A percentile compares a stretch with the other conserved stretches of the same genome.
Evolutionary conservation across 2,797 vertebrate genomes (phyloP).

Genomic region (Gallinago solitaria): DNA sequence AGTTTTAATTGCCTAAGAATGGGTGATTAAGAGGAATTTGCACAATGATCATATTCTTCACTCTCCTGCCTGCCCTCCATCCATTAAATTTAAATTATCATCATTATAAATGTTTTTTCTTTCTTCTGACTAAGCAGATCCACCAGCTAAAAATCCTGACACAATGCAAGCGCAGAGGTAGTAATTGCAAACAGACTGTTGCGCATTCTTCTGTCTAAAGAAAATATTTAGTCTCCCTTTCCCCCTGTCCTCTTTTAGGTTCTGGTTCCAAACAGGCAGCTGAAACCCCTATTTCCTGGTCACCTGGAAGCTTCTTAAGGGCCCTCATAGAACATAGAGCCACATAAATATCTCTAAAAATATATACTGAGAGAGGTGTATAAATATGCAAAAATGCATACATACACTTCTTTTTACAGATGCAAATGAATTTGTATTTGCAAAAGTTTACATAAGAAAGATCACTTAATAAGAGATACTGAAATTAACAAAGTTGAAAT

Average conservation of each 20-base stretch:
- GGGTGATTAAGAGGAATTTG: background rate
- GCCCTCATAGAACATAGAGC: background rate
- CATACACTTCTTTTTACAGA: background rate
- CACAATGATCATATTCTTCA: background rate
- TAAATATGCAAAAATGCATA: background rate
- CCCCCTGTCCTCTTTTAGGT: background rate
- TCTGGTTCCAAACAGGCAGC: background rate
- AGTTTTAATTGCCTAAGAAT: background rate
- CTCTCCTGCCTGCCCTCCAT: background rate
- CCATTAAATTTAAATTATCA: background rate
- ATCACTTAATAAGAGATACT: background rate
- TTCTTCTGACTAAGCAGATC: background rate
- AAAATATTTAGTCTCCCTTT: background rate
- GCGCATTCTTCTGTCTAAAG: background rate
- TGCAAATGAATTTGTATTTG: background rate
- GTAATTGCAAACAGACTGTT: background rate
- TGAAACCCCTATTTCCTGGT: background rate
- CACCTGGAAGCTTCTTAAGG: background rate
- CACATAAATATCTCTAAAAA: background rate
- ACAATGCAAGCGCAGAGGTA: background rate
- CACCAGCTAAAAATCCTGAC: background rate
- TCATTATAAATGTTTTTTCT: background rate
- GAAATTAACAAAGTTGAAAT: background rate
- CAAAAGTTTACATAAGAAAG: background rate
- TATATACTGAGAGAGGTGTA: background rate